Evolutionary conservation across 2,113 vertebrate genomes (phyloP), one percentile per base, ranked within the genome.

Genomic region (Myxocyprinus asiaticus): DNA sequence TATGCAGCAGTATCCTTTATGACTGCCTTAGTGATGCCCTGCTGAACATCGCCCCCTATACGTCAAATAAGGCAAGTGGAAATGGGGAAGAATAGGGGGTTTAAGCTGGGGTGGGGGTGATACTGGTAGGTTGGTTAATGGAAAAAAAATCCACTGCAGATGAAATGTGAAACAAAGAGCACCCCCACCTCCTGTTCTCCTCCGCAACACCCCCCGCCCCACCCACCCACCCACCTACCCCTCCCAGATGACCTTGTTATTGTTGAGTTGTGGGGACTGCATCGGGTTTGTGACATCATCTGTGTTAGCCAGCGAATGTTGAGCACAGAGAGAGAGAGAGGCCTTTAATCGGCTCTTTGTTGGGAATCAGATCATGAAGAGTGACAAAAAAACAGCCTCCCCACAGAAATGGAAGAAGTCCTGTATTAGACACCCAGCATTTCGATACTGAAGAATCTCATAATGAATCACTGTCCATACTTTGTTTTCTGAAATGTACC

Each of bases 211-310:
- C 22, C 3, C 22, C 22, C 22, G 1, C 1, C 22, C 22, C 22
- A 1, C 22, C 22, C 22, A 33, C 22, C 74, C 82, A 50, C 55
- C 79, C 22, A 33, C 3, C 22, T 3, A 33, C 22, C 22, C 82
- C 68, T 76, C 79, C 79, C 72, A 47, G 68, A 62, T 86, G 86
- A 89, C 87, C 88, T 87, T 73, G 56, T 79, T 83, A 72, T 83
- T 86, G 82, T 82, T 81, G 75, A 85, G 79, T 84, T 3, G 85
- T 82, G 65, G 70, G 84, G 86, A 79, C 83, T 53, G 81, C 80
- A 50, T 67, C 33, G 80, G 78, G 67, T 80, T 82, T 82, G 83
- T 91, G 90, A 91, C 89, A 90, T 91, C 89, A 90, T 89, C 85
- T 82, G 59, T 87, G 84, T 87, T 87, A 87, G 86, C 86, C 85